These are phyloP conservation scores for Callitettix versicolor DNA, from an alignment of 1,140 invertebrate species.

Conservation along the genomic window DNA sequence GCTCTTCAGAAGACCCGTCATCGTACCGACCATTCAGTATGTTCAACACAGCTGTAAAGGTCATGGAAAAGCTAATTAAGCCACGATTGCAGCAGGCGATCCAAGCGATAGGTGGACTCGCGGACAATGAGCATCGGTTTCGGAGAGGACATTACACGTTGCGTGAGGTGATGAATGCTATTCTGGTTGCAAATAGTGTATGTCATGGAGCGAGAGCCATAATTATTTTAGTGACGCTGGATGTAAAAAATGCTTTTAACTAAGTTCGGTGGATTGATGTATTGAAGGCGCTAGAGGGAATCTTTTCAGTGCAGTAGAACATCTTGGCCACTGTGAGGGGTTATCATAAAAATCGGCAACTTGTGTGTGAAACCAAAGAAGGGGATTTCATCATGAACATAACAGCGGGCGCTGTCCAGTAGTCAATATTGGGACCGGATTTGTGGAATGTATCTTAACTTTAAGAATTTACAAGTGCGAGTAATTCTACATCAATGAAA, in stretches of 20 bases:
- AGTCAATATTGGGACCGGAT: conserved; percentile 29
- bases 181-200: neutral
- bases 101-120: neutral
- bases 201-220: neutral
- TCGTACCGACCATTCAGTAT: too few relatives aligned
- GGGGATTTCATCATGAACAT: neutral
- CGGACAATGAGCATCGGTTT: neutral
- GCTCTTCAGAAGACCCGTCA: too few relatives aligned
- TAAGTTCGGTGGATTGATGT: neutral
- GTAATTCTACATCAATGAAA: too few relatives aligned
- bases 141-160: neutral
- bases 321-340: neutral
- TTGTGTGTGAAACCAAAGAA: neutral
- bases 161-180: neutral
- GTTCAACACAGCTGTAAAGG: too few relatives aligned
- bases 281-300: neutral
- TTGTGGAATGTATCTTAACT: conserved; percentile 29
- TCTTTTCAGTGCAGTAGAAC: neutral
- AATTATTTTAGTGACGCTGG: neutral
- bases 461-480: too few relatives aligned
- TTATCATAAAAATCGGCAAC: neutral
- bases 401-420: conserved; percentile 28
- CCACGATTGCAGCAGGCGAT: neutral
- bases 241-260: neutral
- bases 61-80: too few relatives aligned